These are phyloP conservation scores for Actenoides hombroni DNA, from an alignment of 2,113 vertebrate species.

Conservation along the genomic window DNA sequence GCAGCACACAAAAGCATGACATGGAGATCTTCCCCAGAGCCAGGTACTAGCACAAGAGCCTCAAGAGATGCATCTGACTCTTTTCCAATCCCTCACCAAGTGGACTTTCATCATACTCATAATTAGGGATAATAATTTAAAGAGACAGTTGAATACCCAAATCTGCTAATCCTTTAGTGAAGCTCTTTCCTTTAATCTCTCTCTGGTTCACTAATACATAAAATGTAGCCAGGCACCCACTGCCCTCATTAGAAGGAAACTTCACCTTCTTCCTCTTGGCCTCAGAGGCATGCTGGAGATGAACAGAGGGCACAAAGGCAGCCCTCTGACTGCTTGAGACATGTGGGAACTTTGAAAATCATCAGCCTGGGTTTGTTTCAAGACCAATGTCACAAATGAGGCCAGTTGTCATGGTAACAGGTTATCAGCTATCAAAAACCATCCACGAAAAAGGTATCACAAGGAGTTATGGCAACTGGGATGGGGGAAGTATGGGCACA, in stretches of 20 bases:
- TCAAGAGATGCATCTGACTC: background rate
- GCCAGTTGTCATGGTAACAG: constrained; percentile 42
- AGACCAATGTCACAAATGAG: constrained; percentile 28
- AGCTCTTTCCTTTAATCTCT: constrained; percentile 39
- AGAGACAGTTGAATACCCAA: constrained; percentile 49
- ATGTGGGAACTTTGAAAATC: constrained; percentile 40
- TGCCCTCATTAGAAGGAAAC: constrained; percentile 46
- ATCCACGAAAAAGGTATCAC: background rate
- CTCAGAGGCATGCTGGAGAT: background rate
- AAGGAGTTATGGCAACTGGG: background rate
- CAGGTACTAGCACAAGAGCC: background rate
- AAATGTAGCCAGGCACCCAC: constrained; percentile 26
- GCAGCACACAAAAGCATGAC: background rate
- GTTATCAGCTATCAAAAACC: constrained; percentile 25
- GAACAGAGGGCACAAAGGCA: background rate
- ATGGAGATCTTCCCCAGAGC: background rate
- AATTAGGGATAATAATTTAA: constrained; percentile 64
- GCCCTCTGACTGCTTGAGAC: background rate
- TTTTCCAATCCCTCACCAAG: constrained; percentile 40
- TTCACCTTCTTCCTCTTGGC: background rate
- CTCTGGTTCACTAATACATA: constrained; percentile 1
- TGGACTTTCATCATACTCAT: constrained; percentile 15
- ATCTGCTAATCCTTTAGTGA: constrained; percentile 54
- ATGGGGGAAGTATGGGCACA: background rate
- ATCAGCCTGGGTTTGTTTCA: constrained; percentile 7